phyloP scores from a whole-genome alignment of 2,113 vertebrate species.

The Thryonomys swinderianus region DNA sequence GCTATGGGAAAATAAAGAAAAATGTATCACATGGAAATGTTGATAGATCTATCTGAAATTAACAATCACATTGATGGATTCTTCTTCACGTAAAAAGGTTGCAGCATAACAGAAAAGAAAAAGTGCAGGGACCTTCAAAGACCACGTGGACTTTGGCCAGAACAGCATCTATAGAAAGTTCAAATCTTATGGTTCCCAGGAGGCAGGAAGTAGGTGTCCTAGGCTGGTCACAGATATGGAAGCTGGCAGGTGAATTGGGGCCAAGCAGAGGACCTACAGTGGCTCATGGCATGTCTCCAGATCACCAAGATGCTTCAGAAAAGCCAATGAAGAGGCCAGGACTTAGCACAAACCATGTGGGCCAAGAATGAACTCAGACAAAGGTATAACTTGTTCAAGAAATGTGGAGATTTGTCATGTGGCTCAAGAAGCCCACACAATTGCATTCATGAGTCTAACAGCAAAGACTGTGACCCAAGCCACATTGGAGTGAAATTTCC shows the following conservation, averaged over 20 bases:
- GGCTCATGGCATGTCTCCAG: accelerated
- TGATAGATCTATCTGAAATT: not conserved
- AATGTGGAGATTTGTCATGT: not conserved
- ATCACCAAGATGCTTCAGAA: accelerated
- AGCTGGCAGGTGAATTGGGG: accelerated
- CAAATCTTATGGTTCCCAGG: not conserved
- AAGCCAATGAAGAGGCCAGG: no score
- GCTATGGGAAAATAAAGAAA: not conserved
- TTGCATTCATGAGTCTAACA: not conserved
- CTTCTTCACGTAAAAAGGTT: not conserved
- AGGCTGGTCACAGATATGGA: not conserved
- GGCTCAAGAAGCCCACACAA: not conserved
- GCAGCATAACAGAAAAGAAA: not conserved
- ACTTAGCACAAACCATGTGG: not conserved
- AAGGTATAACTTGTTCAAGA: not conserved
- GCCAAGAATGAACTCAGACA: not conserved
- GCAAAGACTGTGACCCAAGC: not conserved
- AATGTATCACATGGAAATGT: not conserved
- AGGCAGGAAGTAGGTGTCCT: not conserved
- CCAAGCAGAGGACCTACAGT: not conserved
- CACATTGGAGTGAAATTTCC: not conserved
- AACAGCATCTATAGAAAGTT: not conserved
- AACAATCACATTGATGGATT: not conserved
- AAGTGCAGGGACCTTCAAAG: not conserved
- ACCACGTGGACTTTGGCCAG: not conserved